Evolutionary conservation across 2,113 vertebrate genomes (phyloP).

Genomic region (Sus scrofa): T2T-Sscrofa CM000827.6:72258501-72259000

Average conservation of each 20-base stretch:
- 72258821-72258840: background rate
- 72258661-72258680: background rate
- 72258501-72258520: background rate
- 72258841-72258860: background rate
- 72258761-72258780: background rate
- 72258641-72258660: background rate
- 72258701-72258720: background rate
- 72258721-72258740: no score
- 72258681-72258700: background rate
- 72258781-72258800: background rate
- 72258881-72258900: background rate
- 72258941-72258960: background rate
- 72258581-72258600: background rate
- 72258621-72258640: background rate
- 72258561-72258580: background rate
- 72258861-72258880: background rate
- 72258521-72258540: rapidly evolving
- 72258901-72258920: background rate
- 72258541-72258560: background rate
- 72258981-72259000: no score
- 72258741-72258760: no score
- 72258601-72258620: background rate
- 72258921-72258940: background rate
- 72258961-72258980: background rate
- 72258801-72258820: background rate